A percentile compares a stretch with the other conserved stretches of the same genome.
phyloP scores from a whole-genome alignment of 23 tunicate species.

The Clavelina lepadiformis region DNA sequence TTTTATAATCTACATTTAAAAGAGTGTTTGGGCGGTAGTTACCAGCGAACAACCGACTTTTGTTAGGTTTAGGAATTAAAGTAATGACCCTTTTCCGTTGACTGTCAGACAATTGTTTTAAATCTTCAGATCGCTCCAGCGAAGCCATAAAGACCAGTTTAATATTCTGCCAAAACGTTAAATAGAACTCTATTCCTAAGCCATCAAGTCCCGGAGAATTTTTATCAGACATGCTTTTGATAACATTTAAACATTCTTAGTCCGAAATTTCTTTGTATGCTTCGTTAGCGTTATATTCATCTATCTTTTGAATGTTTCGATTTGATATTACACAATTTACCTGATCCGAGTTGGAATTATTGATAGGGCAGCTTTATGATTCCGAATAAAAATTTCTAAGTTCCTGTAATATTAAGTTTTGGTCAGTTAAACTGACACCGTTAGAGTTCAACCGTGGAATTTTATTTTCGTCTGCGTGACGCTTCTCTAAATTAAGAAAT shows the following conservation, averaged over 20 bases:
- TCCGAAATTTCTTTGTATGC: neutral
- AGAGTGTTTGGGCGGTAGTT: conserved; percentile 1
- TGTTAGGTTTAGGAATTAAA: conserved; percentile 6
- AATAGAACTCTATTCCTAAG: neutral
- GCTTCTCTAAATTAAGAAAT: too few species aligned
- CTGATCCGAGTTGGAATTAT: too few species aligned
- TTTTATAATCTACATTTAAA: conserved; percentile 3
- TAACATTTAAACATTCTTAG: neutral
- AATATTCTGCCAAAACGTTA: conserved; percentile 5
- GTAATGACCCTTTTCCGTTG: neutral
- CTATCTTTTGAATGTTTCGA: too few species aligned
- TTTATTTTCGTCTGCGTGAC: too few species aligned
- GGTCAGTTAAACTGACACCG: neutral
- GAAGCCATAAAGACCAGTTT: neutral
- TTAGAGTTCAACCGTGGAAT: too few species aligned
- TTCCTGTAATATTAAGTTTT: neutral
- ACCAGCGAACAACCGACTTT: too few species aligned
- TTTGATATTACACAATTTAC: too few species aligned
- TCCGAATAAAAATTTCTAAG: neutral
- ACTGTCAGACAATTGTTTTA: neutral
- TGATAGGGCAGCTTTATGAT: too few species aligned
- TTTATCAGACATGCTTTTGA: neutral
- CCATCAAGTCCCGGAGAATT: neutral
- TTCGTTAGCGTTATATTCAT: too few species aligned
- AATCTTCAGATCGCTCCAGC: neutral